These are phyloP conservation scores for Hydraecia micacea DNA, from an alignment of 2,888 invertebrate species.

Conservation along the genomic window DNA sequence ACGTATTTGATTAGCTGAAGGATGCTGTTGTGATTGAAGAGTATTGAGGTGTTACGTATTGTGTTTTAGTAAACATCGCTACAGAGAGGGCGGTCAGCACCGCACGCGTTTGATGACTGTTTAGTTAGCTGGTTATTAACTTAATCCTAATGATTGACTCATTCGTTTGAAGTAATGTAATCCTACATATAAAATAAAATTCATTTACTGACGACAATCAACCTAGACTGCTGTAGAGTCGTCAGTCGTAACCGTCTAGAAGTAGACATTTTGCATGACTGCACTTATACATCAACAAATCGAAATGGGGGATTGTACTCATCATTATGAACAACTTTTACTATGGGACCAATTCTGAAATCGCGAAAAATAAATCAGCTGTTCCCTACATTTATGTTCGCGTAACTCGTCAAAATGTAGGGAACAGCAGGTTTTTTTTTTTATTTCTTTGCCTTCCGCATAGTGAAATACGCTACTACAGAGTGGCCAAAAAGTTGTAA, in stretches of 20 bases:
- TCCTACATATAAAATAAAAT: not conserved
- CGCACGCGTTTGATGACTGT: conserved; percentile 3
- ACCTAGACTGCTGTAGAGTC: not conserved
- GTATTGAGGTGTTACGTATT: not conserved
- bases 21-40: conserved; percentile 23
- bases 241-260: not conserved
- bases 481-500: not conserved
- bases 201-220: not conserved
- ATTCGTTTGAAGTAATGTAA: not conserved
- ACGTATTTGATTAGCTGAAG: conserved; percentile 31
- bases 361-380: no score
- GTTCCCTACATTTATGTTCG: no score
- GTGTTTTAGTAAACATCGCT: not conserved
- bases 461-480: not conserved
- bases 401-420: no score
- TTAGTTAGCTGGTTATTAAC: conserved; percentile 13
- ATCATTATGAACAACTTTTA: no score
- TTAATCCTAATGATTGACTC: not conserved
- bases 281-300: no score
- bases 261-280: not conserved
- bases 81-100: not conserved
- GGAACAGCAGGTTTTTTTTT: no score
- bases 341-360: no score
- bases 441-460: not conserved
- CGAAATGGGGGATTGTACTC: no score